These are phyloP conservation scores for Listronotus bonariensis DNA, from an alignment of 1,140 invertebrate species.

Conservation along the genomic window DNA sequence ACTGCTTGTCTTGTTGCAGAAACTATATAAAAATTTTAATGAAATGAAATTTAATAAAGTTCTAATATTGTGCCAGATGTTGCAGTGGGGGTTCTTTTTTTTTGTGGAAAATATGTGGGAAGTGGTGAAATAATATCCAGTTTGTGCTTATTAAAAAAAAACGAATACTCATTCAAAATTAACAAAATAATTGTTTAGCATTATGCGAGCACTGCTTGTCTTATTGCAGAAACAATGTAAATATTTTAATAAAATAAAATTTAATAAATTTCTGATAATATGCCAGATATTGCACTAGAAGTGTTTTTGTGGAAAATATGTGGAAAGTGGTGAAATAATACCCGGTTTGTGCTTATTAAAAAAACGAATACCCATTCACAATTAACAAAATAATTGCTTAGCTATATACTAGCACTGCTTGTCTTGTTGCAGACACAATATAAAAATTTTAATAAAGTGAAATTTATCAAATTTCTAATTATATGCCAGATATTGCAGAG, in stretches of 20 bases:
- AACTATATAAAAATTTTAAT: slow-evolving; percentile 43
- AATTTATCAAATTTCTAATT: not conserved
- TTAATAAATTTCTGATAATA: not conserved
- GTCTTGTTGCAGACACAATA: slow-evolving; percentile 32
- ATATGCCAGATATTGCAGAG: not conserved
- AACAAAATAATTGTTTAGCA: no score
- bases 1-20: slow-evolving; percentile 17
- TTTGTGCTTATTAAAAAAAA: no score
- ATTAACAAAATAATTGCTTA: no score
- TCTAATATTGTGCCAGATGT: not conserved
- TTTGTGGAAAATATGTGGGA: no score
- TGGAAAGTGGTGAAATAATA: no score
- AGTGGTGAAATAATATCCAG: no score
- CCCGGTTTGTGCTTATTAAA: no score
- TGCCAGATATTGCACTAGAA: no score
- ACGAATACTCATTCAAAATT: no score
- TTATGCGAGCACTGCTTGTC: slow-evolving; percentile 1
- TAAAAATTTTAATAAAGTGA: slow-evolving; percentile 42
- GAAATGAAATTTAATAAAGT: slow-evolving; percentile 22
- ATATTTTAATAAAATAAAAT: slow-evolving; percentile 40
- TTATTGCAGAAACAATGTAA: slow-evolving; percentile 36
- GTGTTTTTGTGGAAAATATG: no score
- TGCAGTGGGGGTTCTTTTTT: no score
- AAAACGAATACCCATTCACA: no score
- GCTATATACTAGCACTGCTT: slow-evolving; percentile 1